Conservation (phyloP, 2,888 invertebrate genomes). For the Athalia cordata region DNA sequence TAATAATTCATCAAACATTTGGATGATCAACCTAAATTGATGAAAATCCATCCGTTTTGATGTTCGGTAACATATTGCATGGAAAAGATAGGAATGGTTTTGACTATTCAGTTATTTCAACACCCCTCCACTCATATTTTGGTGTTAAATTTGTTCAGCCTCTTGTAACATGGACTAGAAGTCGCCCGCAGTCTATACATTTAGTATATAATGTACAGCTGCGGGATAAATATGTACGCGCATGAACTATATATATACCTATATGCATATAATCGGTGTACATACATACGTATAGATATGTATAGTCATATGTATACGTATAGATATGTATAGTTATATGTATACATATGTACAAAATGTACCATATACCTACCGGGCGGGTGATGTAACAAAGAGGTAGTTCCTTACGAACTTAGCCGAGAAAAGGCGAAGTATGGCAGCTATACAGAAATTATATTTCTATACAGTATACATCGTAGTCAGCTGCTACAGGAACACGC, state of each 20-base stretch:
- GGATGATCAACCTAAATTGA: too few relatives aligned
- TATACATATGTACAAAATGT: conserved; percentile 2
- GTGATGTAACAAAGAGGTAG: conserved; percentile 71
- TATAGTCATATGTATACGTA: conserved; percentile 8
- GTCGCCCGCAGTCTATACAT: conserved; percentile 50
- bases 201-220: conserved; percentile 46
- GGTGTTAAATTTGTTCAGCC: conserved; percentile 37
- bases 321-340: not conserved
- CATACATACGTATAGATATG: conserved; percentile 20
- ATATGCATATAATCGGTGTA: not conserved
- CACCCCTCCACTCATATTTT: not conserved
- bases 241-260: conserved; percentile 3
- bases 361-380: conserved; percentile 35
- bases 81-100: conserved; percentile 6
- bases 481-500: conserved; percentile 63
- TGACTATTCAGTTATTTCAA: conserved; percentile 11
- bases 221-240: conserved; percentile 52
- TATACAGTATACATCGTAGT: conserved; percentile 48
- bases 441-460: not conserved
- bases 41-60: too few relatives aligned
- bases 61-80: not conserved
- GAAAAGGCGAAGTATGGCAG: conserved; percentile 56
- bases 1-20: too few relatives aligned
- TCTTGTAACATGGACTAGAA: conserved; percentile 59
- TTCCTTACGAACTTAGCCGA: conserved; percentile 66